Evolutionary conservation across 2,888 invertebrate genomes (phyloP), one percentile per base, ranked within the genome.

Genomic region (Caenorhabditis sp.): DNA sequence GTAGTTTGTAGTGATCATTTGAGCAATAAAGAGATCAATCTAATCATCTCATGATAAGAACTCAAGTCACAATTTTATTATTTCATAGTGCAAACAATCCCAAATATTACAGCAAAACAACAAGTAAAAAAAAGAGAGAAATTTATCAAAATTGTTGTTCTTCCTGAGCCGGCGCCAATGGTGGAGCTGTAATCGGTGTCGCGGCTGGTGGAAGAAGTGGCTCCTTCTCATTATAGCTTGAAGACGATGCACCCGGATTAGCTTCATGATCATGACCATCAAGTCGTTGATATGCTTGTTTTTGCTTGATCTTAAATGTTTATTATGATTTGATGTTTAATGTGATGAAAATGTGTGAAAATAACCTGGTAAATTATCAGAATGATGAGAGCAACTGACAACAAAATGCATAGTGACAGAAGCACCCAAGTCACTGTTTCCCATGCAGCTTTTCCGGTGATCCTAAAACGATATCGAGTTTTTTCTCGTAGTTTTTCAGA

Each of bases 341-440:
- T 6, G 10, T 31, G 31, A 6, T 31, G 4, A 10, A 31, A 31
- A 10, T 31, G 10, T 31, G 10, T 31, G 10, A 31, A 31, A 31
- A 31, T 4, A n/a, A 81, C 79, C 73, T 81, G 81, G 51, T 73
- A 76, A 26, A 78, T 51, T 23, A 81, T 78, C 27, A 81, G 59
- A 37, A 74, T 76, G 58, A 81, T 76, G 19, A 81, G 63, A 10
- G 81, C 79, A 31, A 81, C 58, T 17, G 79, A 69, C 12, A 81
- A 75, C 27, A 81, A 69, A 23, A 81, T 78, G 63, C 80, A 78
- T 19, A 81, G 73, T 14, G 78, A 79, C 17, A 81, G 70, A 17
- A 81, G 80, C 10, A 81, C 77, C 81, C 81, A 81, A 1, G 81
- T 76, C 23, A 81, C 77, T 0, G 81, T 81, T 51, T 81, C 76